Conservation (phyloP, 1,140 invertebrate genomes). For the Papilio aristodemus region DNA sequence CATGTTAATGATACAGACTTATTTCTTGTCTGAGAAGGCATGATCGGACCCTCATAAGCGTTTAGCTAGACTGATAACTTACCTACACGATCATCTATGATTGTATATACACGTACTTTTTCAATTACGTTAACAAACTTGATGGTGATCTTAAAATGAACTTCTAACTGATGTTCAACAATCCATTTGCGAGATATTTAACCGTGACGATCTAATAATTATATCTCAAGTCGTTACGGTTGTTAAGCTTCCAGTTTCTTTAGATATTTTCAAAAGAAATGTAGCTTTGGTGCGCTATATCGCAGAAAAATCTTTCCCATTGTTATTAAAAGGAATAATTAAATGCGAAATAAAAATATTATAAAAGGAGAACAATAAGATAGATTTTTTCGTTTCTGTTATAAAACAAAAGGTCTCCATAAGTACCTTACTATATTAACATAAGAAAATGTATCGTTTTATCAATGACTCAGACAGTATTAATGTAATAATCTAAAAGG, state of each 20-base stretch:
- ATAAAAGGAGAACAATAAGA: background rate
- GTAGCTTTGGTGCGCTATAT: slow-evolving; percentile 5
- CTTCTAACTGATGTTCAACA: slow-evolving; percentile 28
- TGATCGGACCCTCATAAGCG: background rate
- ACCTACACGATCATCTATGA: background rate
- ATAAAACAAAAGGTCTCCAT: too few species aligned
- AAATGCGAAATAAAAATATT: background rate
- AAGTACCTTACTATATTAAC: too few species aligned
- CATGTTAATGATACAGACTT: too few species aligned
- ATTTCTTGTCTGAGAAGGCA: background rate
- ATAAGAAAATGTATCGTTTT: too few species aligned
- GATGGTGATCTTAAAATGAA: slow-evolving; percentile 21
- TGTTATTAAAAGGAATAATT: background rate
- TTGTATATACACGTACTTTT: background rate
- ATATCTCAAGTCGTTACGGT: slow-evolving; percentile 29
- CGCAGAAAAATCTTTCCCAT: slow-evolving; percentile 13
- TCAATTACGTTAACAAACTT: slow-evolving; percentile 4
- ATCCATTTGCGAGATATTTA: slow-evolving; percentile 33
- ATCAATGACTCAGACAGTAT: too few species aligned
- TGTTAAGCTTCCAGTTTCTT: slow-evolving; percentile 16
- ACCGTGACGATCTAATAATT: slow-evolving; percentile 32
- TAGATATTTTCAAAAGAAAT: slow-evolving; percentile 29
- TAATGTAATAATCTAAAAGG: too few species aligned
- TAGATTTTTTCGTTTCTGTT: too few species aligned
- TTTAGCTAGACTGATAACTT: background rate